Percentiles rank a stretch among this genome's conserved stretches.
Evolutionary conservation across 2,888 invertebrate species (phyloP).

Genomic region (Pollenia labialis): DNA sequence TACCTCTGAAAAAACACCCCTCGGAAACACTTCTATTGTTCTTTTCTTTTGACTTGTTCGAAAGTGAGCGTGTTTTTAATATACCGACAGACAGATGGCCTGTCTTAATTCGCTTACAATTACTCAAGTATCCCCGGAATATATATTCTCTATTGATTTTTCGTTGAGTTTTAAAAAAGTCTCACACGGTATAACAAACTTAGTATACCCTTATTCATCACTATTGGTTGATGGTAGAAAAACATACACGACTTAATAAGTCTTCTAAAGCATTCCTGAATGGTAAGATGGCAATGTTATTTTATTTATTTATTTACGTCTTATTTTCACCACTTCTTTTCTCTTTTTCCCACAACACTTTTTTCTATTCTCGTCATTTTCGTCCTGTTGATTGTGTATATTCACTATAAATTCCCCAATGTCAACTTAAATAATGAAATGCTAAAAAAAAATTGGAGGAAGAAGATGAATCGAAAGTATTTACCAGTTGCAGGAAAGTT

Average conservation of each 20-base stretch:
- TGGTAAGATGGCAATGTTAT: conserved; percentile 16
- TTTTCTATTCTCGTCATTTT: conserved; percentile 30
- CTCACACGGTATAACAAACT: too few relatives aligned
- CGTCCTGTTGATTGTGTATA: conserved; percentile 52
- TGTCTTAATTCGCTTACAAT: too few relatives aligned
- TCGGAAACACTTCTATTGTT: too few relatives aligned
- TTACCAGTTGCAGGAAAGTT: conserved; percentile 5
- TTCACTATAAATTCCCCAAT: conserved; percentile 65
- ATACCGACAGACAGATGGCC: too few relatives aligned
- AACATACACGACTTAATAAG: too few relatives aligned
- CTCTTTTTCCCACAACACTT: not conserved
- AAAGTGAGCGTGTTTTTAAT: too few relatives aligned
- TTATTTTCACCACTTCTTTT: not conserved
- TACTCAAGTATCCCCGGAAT: too few relatives aligned
- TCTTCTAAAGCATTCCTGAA: not conserved
- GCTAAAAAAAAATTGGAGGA: not conserved
- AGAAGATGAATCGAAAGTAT: conserved; percentile 19
- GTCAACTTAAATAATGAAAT: conserved; percentile 65
- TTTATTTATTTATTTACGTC: conserved; percentile 16
- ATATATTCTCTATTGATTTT: not conserved
- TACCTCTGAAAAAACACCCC: too few relatives aligned
- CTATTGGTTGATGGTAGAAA: too few relatives aligned
- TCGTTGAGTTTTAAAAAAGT: too few relatives aligned
- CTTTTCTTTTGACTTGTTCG: too few relatives aligned
- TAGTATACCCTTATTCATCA: too few relatives aligned